Percentiles rank a stretch among this genome's conserved stretches.
These are phyloP conservation scores for Mirza zaza DNA, from an alignment of 2,113 vertebrate genomes.

Conservation along the genomic window DNA sequence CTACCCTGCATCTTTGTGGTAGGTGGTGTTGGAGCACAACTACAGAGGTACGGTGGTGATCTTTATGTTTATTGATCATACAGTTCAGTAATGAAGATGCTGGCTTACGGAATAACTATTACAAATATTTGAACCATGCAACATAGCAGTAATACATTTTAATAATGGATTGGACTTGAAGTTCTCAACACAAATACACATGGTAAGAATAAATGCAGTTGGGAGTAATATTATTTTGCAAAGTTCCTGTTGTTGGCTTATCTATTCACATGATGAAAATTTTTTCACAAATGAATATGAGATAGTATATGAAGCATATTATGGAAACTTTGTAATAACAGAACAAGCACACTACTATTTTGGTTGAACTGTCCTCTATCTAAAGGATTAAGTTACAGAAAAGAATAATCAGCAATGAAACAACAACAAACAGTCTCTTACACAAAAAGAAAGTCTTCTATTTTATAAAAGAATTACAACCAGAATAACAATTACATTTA, in stretches of 20 bases:
- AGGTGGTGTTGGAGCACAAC: neutral
- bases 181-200: neutral
- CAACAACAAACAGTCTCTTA: neutral
- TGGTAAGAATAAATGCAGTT: neutral
- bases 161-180: neutral
- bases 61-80: neutral
- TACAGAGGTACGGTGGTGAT: neutral
- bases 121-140: neutral
- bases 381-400: slow-evolving; percentile 21
- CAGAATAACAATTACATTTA: neutral
- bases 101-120: neutral
- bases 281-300: neutral
- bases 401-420: neutral
- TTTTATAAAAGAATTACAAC: neutral
- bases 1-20: neutral
- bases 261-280: neutral
- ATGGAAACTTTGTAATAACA: neutral
- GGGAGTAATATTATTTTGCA: neutral
- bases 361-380: neutral
- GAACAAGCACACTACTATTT: neutral
- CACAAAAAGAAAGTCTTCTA: neutral
- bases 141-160: neutral
- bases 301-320: neutral
- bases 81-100: neutral
- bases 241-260: neutral